Conservation (phyloP, 1,140 invertebrate genomes). For the Mya arenaria region DNA sequence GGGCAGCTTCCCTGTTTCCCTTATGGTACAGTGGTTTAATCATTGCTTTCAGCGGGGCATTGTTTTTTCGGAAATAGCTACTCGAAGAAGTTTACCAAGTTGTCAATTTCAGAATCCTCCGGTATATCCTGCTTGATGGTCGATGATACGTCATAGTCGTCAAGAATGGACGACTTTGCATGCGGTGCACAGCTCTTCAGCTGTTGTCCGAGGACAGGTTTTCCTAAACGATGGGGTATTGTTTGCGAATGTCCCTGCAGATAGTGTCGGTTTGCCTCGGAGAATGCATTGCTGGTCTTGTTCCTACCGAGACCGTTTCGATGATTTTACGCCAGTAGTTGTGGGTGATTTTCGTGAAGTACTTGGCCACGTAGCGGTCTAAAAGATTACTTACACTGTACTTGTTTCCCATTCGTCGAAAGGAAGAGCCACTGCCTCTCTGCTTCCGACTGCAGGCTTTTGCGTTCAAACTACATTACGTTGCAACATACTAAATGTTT, state of each 20-base stretch:
- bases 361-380: too few species aligned
- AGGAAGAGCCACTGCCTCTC: background rate
- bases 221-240: background rate
- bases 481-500: background rate
- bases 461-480: background rate
- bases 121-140: too few species aligned
- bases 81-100: too few species aligned
- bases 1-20: too few species aligned
- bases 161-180: too few species aligned
- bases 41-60: too few species aligned
- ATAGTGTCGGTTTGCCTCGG: background rate
- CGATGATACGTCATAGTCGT: too few species aligned
- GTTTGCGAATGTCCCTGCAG: background rate
- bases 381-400: background rate
- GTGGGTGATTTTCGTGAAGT: background rate
- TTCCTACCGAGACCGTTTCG: background rate
- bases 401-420: background rate
- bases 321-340: background rate
- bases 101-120: too few species aligned
- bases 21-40: too few species aligned
- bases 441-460: background rate
- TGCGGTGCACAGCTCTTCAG: background rate
- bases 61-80: too few species aligned
- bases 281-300: background rate
- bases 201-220: background rate